phyloP scores from a whole-genome alignment of 2,797 vertebrate species.

The Australoheros facetus region DNA sequence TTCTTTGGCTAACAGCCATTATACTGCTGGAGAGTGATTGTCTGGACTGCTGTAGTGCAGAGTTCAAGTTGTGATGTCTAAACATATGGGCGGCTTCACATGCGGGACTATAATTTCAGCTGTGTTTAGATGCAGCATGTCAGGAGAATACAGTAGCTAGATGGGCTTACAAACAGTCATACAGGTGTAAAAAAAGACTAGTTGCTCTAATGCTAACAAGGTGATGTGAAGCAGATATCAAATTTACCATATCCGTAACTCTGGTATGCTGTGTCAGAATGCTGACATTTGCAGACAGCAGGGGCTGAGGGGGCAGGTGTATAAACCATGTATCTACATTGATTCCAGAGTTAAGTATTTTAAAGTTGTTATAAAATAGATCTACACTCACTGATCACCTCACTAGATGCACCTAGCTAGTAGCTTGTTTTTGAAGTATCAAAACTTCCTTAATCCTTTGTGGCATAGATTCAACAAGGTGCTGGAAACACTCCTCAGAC shows the following conservation, averaged over 20 bases:
- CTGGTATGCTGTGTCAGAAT: not conserved
- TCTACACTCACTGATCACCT: not conserved
- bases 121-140: constrained; percentile 3
- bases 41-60: constrained; percentile 33
- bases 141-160: not conserved
- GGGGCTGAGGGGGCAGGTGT: not conserved
- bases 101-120: constrained; percentile 10
- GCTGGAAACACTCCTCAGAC: not conserved
- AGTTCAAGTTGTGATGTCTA: constrained; percentile 43
- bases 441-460: too few relatives aligned
- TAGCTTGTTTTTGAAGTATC: not conserved
- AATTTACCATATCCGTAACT: not conserved
- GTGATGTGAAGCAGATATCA: not conserved
- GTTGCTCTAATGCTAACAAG: not conserved
- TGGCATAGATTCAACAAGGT: too few relatives aligned
- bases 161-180: not conserved
- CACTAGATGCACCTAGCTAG: not conserved
- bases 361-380: not conserved
- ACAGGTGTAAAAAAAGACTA: not conserved
- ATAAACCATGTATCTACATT: not conserved
- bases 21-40: constrained; percentile 33
- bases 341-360: not conserved
- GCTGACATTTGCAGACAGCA: not conserved
- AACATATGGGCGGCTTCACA: constrained; percentile 14
- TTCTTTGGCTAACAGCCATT: constrained; percentile 46